Conservation (phyloP, 2,888 invertebrate species). For the Barypeithes pellucidus region DNA sequence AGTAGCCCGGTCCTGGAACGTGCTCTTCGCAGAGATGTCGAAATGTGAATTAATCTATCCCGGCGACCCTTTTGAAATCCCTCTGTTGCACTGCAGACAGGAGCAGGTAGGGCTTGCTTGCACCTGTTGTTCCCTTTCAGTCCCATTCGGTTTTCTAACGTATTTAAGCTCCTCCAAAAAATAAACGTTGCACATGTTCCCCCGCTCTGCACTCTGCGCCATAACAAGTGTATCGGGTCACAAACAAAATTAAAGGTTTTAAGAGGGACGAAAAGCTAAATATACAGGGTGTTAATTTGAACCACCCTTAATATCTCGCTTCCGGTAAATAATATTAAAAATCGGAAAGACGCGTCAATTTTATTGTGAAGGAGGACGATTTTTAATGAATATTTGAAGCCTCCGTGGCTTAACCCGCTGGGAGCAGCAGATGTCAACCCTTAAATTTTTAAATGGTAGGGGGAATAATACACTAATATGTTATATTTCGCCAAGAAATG, state of each 20-base stretch:
- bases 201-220: conserved; percentile 37
- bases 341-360: too few species aligned
- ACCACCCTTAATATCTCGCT: too few species aligned
- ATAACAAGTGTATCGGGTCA: conserved; percentile 51
- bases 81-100: conserved; percentile 53
- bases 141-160: conserved; percentile 58
- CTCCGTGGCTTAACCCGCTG: too few species aligned
- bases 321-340: too few species aligned
- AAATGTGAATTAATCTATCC: conserved; percentile 68
- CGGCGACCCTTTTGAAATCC: conserved; percentile 56
- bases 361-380: too few species aligned
- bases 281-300: too few species aligned
- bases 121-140: conserved; percentile 67
- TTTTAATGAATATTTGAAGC: too few species aligned
- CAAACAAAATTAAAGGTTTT: conserved; percentile 42
- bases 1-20: conserved; percentile 32
- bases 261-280: not conserved
- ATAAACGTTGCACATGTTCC: conserved; percentile 54
- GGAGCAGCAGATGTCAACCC: too few species aligned
- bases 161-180: conserved; percentile 54
- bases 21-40: conserved; percentile 56
- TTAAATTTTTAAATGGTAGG: too few species aligned
- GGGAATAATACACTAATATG: too few species aligned
- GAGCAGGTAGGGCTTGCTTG: conserved; percentile 65
- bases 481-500: too few species aligned